Base-by-base conservation (phyloP, 2,797 vertebrate species). In the Sciurus vulgaris region DNA sequence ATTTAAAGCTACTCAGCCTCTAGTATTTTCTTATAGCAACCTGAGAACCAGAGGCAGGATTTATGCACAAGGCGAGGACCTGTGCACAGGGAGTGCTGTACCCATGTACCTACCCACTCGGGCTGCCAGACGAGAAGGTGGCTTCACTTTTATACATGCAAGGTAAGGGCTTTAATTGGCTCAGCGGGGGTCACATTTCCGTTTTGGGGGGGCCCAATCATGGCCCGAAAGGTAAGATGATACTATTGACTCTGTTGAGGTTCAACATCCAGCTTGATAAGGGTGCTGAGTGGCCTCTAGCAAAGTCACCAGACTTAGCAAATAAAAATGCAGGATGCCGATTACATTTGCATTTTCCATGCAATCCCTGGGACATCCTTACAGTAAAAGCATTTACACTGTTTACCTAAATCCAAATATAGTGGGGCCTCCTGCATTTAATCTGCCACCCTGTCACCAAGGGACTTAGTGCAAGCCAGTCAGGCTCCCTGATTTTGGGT, bases 401-500 rank as follows among this genome's bases (percentile, higher is more conserved):
- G 33, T 87, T 90, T 72, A 70, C 56, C 65, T 69, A 72, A 96
- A 95, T 76, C 70, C 77, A 63, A 4, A n/a, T 59, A 78, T 76
- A 82, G 47, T 9, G 44, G 90, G 76, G 20, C 33, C 56, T 44
- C 17, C 3, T 67, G 14, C 33, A 17, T 11, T 54, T 73, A 78
- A 20, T 15, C 49, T n/a, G n/a, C 44, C n/a, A 41, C 51, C 10
- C 84, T 6, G 18, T 84, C 11, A 2, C 67, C 72, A 33, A 54
- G 63, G 63, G 38, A 69, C 54, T 3, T 14, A 56, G 26, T 5
- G 11, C 38, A 61, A 87, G 69, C 24, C 47, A n/a, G 13, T 20
- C 28, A 30, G 65, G 24, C 8, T 56, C 14, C 84, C 41, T 7
- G 63, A 22, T 24, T 38, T 18, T 65, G 22, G 33, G 28, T 81